These are phyloP conservation scores for Palloptera scutellata DNA, from an alignment of 2,888 invertebrate species.

Conservation along the genomic window DNA sequence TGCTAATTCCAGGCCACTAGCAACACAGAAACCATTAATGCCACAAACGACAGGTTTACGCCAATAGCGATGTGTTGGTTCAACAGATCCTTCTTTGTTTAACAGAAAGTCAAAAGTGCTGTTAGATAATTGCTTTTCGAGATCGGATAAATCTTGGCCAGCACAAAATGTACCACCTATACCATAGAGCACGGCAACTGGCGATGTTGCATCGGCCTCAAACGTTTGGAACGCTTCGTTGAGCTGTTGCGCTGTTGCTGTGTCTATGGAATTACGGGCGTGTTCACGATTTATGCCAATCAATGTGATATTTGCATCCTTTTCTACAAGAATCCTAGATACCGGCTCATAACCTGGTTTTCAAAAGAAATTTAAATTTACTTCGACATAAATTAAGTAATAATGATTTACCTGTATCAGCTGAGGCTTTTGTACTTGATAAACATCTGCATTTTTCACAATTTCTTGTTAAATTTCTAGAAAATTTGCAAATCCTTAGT, in stretches of 20 bases:
- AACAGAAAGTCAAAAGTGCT: constrained; percentile 50
- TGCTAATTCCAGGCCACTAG: constrained; percentile 89
- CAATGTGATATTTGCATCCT: constrained; percentile 73
- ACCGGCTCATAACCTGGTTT: neutral
- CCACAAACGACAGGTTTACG: constrained; percentile 90
- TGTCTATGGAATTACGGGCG: constrained; percentile 83
- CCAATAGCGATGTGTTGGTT: constrained; percentile 73
- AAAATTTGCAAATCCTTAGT: too few species aligned
- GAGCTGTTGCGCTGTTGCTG: constrained; percentile 72
- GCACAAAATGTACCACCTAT: constrained; percentile 92
- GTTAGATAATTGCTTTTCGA: constrained; percentile 61
- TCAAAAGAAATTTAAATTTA: too few species aligned
- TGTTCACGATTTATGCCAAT: constrained; percentile 86
- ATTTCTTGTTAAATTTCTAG: too few species aligned
- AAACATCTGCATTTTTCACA: too few species aligned
- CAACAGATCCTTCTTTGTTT: constrained; percentile 66
- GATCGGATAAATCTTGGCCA: constrained; percentile 85
- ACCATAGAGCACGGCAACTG: constrained; percentile 84
- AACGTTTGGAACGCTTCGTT: constrained; percentile 77
- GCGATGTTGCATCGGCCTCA: constrained; percentile 75
- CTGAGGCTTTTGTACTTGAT: too few species aligned
- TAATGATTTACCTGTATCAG: too few species aligned
- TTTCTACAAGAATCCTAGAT: constrained; percentile 66
- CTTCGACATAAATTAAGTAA: too few species aligned
- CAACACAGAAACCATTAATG: constrained; percentile 88